A percentile compares a stretch with the other conserved stretches of the same genome.
These are phyloP conservation scores for Polypedilum pembai DNA, from an alignment of 1,140 invertebrate genomes.

Conservation along the genomic window DNA sequence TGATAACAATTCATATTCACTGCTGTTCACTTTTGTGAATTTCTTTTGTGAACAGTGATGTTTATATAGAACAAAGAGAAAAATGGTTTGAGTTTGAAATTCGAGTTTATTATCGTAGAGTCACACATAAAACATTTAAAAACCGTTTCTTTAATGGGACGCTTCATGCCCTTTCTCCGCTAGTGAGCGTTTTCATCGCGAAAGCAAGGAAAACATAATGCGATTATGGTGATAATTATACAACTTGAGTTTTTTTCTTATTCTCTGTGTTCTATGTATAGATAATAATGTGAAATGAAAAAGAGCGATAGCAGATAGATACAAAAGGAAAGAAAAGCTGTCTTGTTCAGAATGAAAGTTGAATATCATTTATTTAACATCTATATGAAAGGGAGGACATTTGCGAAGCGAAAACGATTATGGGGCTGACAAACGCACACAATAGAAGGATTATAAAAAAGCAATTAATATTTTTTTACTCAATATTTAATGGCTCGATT, in stretches of 20 bases:
- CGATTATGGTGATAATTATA: slow-evolving; percentile 18
- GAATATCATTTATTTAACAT: neutral
- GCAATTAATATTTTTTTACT: too few species aligned
- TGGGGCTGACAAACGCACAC: too few species aligned
- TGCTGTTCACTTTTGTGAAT: neutral
- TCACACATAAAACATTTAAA: neutral
- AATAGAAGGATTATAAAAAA: too few species aligned
- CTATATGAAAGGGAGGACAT: too few species aligned
- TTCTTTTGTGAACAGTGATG: neutral
- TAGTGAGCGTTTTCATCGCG: neutral
- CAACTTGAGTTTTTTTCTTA: neutral
- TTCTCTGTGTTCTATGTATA: neutral
- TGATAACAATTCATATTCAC: slow-evolving; percentile 7
- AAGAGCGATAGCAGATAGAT: neutral
- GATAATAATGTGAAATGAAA: too few species aligned
- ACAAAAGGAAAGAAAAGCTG: neutral
- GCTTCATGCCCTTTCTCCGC: slow-evolving; percentile 15
- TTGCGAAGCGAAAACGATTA: too few species aligned
- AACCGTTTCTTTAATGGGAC: slow-evolving; percentile 1
- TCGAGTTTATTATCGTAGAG: neutral
- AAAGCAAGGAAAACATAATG: slow-evolving; percentile 5
- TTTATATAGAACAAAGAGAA: neutral
- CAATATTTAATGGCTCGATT: too few species aligned
- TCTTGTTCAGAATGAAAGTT: neutral
- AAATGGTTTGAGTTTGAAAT: too few species aligned